Evolutionary conservation across 2,888 invertebrate genomes (phyloP).

Genomic region (Epinotia demarniana): DNA sequence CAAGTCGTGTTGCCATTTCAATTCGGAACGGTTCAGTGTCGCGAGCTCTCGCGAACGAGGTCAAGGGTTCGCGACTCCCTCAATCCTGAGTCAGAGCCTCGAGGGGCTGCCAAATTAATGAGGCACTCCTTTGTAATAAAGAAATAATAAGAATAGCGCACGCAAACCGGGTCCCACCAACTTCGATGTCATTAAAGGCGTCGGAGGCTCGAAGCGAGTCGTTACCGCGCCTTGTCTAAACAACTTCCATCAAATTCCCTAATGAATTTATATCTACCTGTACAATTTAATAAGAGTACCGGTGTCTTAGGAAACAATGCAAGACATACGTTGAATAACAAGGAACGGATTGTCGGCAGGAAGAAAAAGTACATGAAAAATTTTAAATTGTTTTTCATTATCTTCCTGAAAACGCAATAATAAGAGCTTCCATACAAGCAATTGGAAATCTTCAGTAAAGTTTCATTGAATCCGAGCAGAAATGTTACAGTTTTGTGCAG

Average conservation of each 20-base stretch:
- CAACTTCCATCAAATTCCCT: slow-evolving; percentile 73
- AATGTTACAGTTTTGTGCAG: slow-evolving; percentile 34
- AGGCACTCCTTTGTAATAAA: slow-evolving; percentile 86
- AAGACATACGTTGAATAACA: slow-evolving; percentile 39
- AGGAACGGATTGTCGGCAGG: slow-evolving; percentile 27
- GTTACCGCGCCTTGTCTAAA: slow-evolving; percentile 79
- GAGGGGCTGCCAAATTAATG: slow-evolving; percentile 85
- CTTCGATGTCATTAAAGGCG: slow-evolving; percentile 81
- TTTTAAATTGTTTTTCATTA: not conserved
- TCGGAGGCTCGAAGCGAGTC: slow-evolving; percentile 76
- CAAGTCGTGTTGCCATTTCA: slow-evolving; percentile 76
- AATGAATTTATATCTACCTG: slow-evolving; percentile 56
- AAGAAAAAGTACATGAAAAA: not conserved
- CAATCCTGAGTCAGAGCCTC: slow-evolving; percentile 67
- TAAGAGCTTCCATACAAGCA: not conserved
- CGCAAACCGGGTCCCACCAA: slow-evolving; percentile 78
- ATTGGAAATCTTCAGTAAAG: slow-evolving; percentile 20
- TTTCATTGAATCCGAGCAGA: slow-evolving; percentile 30
- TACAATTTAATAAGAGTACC: slow-evolving; percentile 45
- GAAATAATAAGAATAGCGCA: slow-evolving; percentile 85
- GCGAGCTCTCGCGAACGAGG: slow-evolving; percentile 78
- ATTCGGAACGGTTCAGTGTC: slow-evolving; percentile 76
- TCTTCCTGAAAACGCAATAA: not conserved
- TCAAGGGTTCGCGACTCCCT: slow-evolving; percentile 81
- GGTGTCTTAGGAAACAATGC: slow-evolving; percentile 38